A percentile compares a stretch with the other conserved stretches of the same genome.
Conservation (phyloP, 2,888 invertebrate genomes). For the Coelogynopora nodosa region DNA sequence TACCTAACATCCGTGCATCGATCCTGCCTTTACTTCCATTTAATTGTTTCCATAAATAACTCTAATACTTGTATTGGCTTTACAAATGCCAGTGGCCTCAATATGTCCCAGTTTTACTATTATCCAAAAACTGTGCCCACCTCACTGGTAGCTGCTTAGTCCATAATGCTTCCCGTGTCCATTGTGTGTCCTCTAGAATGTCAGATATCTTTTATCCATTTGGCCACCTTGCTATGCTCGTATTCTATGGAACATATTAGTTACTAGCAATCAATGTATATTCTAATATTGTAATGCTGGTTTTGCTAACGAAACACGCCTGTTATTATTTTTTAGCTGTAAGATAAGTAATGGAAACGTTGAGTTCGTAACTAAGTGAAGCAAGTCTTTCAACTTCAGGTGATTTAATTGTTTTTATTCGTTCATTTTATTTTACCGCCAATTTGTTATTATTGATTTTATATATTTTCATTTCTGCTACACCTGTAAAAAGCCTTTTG, state of each 20-base stretch:
- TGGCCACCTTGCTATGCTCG: background rate
- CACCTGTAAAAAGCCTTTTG: background rate
- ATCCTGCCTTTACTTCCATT: background rate
- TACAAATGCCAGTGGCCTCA: no score
- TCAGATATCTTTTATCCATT: background rate
- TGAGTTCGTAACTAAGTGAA: constrained; percentile 23
- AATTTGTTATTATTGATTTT: constrained; percentile 23
- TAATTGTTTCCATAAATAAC: background rate
- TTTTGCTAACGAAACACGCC: background rate
- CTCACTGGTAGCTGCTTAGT: no score
- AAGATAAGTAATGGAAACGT: background rate
- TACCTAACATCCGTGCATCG: background rate
- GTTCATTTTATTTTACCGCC: background rate
- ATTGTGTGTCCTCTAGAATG: no score
- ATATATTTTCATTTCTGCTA: background rate
- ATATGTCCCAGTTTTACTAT: background rate
- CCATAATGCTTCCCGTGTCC: no score
- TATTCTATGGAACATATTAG: background rate
- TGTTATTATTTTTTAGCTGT: constrained; percentile 3
- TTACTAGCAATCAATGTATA: background rate
- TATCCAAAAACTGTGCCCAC: no score
- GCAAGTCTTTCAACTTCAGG: constrained; percentile 28
- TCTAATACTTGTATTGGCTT: background rate
- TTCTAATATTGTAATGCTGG: background rate
- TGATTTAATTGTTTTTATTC: constrained; percentile 17